These are phyloP conservation scores for Grammomys dolichurus DNA, from an alignment of 2,113 vertebrate species.

Conservation along the genomic window DNA sequence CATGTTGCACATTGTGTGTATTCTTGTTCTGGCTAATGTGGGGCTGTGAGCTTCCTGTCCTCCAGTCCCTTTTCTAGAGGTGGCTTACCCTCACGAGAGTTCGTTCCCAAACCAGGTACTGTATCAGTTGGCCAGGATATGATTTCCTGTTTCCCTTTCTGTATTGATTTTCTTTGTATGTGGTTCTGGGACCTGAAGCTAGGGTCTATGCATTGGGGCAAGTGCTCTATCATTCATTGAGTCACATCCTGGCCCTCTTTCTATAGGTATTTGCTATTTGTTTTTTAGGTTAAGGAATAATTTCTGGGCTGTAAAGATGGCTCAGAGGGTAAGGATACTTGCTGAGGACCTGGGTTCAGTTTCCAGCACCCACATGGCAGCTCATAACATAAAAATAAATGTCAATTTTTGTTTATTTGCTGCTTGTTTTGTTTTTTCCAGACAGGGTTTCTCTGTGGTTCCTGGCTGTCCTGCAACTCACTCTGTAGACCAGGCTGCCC, in stretches of 20 bases:
- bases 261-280: background rate
- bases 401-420: background rate
- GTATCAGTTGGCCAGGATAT: background rate
- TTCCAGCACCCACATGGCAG: background rate
- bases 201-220: background rate
- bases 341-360: background rate
- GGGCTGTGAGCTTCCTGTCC: background rate
- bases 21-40: background rate
- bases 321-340: background rate
- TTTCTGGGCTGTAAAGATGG: background rate
- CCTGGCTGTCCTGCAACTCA: too few relatives aligned
- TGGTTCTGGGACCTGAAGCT: background rate
- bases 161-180: background rate
- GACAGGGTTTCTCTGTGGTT: too few relatives aligned
- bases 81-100: background rate
- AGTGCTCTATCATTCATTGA: background rate
- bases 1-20: background rate
- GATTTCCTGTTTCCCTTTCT: background rate
- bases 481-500: too few relatives aligned
- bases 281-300: background rate
- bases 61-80: background rate
- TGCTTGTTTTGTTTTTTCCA: too few relatives aligned
- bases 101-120: background rate
- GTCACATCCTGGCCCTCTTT: background rate
- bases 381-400: background rate